phyloP scores from a whole-genome alignment of 2,113 vertebrate species.

The Platichthys flesus region DNA sequence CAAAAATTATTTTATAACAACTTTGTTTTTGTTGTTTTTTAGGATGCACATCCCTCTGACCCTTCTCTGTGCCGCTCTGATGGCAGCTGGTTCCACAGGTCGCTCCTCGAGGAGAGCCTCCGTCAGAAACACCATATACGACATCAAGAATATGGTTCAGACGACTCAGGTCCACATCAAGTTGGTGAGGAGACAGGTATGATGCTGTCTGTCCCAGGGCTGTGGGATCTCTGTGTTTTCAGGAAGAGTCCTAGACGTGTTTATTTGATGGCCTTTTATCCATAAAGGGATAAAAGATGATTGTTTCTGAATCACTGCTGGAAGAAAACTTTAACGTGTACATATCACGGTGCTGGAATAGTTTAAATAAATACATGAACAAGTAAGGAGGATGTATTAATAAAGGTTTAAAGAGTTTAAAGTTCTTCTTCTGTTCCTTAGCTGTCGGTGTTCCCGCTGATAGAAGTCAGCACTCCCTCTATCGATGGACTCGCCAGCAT shows the following conservation, averaged over 20 bases:
- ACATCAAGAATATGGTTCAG: constrained; percentile 34
- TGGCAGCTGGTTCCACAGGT: constrained; percentile 3
- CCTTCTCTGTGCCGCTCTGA: constrained; percentile 23
- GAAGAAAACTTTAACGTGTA: too few relatives aligned
- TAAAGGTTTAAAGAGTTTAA: background rate
- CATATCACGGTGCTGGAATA: too few relatives aligned
- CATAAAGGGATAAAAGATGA: too few relatives aligned
- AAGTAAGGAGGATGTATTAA: background rate
- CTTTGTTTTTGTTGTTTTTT: background rate
- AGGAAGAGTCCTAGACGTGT: too few relatives aligned
- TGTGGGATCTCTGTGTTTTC: too few relatives aligned
- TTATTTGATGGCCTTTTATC: background rate
- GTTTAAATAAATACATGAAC: background rate
- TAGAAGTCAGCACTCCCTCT: constrained; percentile 25
- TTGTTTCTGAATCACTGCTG: background rate
- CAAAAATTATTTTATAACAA: too few relatives aligned
- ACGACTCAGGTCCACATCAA: constrained; percentile 61
- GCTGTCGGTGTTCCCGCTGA: background rate
- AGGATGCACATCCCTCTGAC: constrained; percentile 50
- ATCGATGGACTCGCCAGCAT: constrained; percentile 75
- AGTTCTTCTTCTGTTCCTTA: background rate
- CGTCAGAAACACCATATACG: background rate
- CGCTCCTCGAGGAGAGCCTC: constrained; percentile 1
- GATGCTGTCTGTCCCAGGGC: background rate
- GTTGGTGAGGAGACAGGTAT: constrained; percentile 32